Percentiles rank a stretch among this genome's conserved stretches.
Conservation (phyloP, 92 coral and sea anemone species). For the Metridium senile region DNA sequence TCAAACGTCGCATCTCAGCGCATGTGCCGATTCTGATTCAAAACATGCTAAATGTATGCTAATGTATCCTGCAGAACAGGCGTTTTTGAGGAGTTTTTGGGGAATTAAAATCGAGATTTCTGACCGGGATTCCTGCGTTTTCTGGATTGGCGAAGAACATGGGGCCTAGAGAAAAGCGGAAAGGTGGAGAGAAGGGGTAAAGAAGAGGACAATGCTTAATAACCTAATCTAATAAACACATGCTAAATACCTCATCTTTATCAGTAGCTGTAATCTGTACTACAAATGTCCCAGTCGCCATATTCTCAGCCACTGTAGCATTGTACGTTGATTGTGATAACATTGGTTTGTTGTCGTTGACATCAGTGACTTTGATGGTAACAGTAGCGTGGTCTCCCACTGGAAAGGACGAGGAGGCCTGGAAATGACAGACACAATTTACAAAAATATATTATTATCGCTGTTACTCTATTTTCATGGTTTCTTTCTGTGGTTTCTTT, state of each 20-base stretch:
- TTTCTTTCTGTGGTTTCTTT: background rate
- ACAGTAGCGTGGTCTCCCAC: slow-evolving; percentile 78
- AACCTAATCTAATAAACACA: no score
- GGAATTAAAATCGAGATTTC: no score
- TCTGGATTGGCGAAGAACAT: no score
- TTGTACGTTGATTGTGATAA: slow-evolving; percentile 48
- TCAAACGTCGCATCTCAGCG: no score
- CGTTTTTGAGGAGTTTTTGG: no score
- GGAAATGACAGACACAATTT: background rate
- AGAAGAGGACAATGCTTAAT: no score
- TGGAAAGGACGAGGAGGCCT: slow-evolving; percentile 48
- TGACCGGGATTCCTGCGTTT: no score
- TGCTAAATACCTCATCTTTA: slow-evolving; percentile 70
- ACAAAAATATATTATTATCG: background rate
- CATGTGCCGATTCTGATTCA: no score
- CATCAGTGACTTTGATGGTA: slow-evolving; percentile 60
- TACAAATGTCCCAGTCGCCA: slow-evolving; percentile 62
- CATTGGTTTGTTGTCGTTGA: slow-evolving; percentile 74
- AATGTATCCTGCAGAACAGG: no score
- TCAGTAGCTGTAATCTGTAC: slow-evolving; percentile 72
- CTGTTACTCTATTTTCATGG: background rate
- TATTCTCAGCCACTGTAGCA: slow-evolving; percentile 67
- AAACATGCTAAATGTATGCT: no score
- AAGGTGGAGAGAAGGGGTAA: no score
- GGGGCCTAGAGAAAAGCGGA: no score